Evolutionary conservation across 2,888 invertebrate genomes (phyloP).

Genomic region (Heliconius ismenius): DNA sequence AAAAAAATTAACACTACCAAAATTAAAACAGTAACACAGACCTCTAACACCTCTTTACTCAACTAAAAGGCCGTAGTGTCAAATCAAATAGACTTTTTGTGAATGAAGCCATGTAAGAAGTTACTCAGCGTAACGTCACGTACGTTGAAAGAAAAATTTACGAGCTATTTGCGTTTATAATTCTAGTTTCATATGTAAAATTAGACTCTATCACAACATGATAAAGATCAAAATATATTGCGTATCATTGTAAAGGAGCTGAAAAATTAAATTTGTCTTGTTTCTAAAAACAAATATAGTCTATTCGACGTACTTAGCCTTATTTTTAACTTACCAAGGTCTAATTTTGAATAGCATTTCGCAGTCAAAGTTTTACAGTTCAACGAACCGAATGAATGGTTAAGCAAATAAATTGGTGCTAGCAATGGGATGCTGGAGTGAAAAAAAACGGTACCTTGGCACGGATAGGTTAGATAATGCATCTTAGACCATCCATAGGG

Average conservation of each 20-base stretch:
- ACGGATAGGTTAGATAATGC: slow-evolving; percentile 54
- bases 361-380: slow-evolving; percentile 50
- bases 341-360: slow-evolving; percentile 36
- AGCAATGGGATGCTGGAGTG: slow-evolving; percentile 59
- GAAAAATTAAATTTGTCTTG: slow-evolving; percentile 39
- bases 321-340: slow-evolving; percentile 38
- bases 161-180: slow-evolving; percentile 34
- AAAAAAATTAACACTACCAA: slow-evolving; percentile 8
- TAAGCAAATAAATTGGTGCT: slow-evolving; percentile 71
- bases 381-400: slow-evolving; percentile 65
- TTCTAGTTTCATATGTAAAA: neutral
- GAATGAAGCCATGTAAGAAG: slow-evolving; percentile 53
- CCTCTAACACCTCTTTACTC: slow-evolving; percentile 41
- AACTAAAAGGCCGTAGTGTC: slow-evolving; percentile 50
- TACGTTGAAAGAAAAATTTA: slow-evolving; percentile 52
- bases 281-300: slow-evolving; percentile 28
- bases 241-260: slow-evolving; percentile 10
- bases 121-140: slow-evolving; percentile 60
- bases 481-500: slow-evolving; percentile 45
- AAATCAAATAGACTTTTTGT: slow-evolving; percentile 59
- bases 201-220: neutral
- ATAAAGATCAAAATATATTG: slow-evolving; percentile 34
- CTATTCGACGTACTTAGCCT: slow-evolving; percentile 27
- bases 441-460: slow-evolving; percentile 55
- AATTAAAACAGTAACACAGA: slow-evolving; percentile 7